These are phyloP conservation scores for Leptopilina syphax DNA, from an alignment of 2,888 invertebrate species.

Conservation along the genomic window DNA sequence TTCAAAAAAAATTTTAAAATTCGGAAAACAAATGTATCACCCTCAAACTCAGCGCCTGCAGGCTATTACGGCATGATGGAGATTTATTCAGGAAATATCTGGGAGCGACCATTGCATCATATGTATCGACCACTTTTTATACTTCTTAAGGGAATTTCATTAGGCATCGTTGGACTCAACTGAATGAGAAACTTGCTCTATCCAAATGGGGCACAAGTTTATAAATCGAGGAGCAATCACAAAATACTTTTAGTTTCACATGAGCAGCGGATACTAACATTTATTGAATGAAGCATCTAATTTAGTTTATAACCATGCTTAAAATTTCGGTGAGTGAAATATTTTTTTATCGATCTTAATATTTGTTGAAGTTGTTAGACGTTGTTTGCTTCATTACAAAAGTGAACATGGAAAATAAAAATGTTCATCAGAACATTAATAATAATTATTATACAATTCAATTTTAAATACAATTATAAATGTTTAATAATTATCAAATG, in stretches of 20 bases:
- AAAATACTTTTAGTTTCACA: constrained; percentile 67
- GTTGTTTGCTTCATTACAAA: neutral
- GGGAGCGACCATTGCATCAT: constrained; percentile 70
- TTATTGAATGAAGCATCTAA: constrained; percentile 33
- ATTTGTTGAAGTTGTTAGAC: neutral
- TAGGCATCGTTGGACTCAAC: constrained; percentile 55
- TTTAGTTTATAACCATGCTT: constrained; percentile 46
- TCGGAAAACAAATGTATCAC: neutral
- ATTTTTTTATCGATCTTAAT: neutral
- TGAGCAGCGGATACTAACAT: constrained; percentile 53
- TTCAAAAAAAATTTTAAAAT: neutral
- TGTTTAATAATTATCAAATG: too few species aligned
- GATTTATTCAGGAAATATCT: constrained; percentile 74
- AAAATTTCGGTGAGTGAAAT: constrained; percentile 48
- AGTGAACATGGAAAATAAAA: neutral
- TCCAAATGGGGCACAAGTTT: constrained; percentile 70
- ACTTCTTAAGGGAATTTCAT: constrained; percentile 74
- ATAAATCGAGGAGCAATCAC: constrained; percentile 67
- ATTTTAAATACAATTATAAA: too few species aligned
- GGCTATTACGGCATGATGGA: constrained; percentile 47
- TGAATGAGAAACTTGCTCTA: constrained; percentile 57
- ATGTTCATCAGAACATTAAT: too few species aligned
- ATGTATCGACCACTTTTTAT: constrained; percentile 68
- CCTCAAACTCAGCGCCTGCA: constrained; percentile 37
- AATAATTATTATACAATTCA: too few species aligned